Base-by-base conservation (phyloP, 2,888 invertebrate species). In the Atherix ibis region DNA sequence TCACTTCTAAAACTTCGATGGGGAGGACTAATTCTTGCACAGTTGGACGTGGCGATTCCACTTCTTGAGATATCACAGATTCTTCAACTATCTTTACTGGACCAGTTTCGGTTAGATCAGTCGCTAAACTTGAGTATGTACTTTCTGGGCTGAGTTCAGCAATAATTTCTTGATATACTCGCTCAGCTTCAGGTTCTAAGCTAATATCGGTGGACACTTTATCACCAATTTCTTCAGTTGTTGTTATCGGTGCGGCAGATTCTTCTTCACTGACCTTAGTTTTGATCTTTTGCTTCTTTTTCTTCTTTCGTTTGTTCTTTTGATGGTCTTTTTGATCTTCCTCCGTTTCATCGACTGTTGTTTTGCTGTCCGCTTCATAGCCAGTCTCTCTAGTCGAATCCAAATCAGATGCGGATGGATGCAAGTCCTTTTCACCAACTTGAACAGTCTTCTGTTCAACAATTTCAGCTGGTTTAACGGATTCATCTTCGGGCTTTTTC, bases 61-160 rank as follows among this genome's bases (percentile, higher is more conserved):
- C 66, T 13, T 70, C 67, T 35, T 71, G 64, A 14, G 66, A 64
- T 27, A 70, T 56, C 6, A 76, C 44, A 36, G 65, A 65, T 61
- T 78, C 76, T 59, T 78, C 76, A 9, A 78, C 53, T 18, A 78
- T 64, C 62, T 75, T 77, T 0, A 76, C 72, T 5, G 70, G 67
- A 14, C 63, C 64, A 3, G 68, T 64, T 35, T 71, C 69, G 4
- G 10, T 22, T 6, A 22, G 10, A n/a, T n/a, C n/a, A n/a, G n/a
- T n/a, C 56, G 62, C 39, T 54, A 50, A 57, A 65, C 66, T 43
- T 56, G 64, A 50, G n/a, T 51, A 32, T 28, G 55, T 52, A 38
- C 58, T 58, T 47, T 66, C 61, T 39, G 63, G 46, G 27, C 62
- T 48, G 46, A 54, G 54, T 54, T 63, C 52, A 32, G 50, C 45